Base-by-base conservation (phyloP, 2,888 invertebrate species). In the Netelia melanura region DNA sequence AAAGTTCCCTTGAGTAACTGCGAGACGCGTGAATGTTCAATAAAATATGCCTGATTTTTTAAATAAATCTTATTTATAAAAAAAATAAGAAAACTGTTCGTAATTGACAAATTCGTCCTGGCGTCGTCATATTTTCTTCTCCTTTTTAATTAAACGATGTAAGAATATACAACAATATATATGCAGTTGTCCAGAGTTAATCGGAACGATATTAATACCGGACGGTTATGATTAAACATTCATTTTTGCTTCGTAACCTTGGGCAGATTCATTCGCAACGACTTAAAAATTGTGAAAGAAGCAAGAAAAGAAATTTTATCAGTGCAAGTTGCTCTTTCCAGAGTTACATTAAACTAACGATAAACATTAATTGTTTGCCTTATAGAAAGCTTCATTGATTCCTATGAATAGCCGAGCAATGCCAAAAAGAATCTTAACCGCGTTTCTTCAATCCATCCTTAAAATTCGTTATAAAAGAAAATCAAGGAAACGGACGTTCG, bases 21-120 rank as follows among this genome's bases (percentile, higher is more conserved):
- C 88, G 90, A 89, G 87, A 89, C 87, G 91, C 81, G 88, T 88
- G 90, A 91, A 82, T 92, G 92, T 91, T 91, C 85, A 58, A 87
- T 89, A 81, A 70, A 88, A 86, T 87, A 90, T 81, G 89, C 87
- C 85, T 89, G 90, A 88, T 92, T 85, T 85, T 83, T 77, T 43
- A 70, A 93, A 92, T 92, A 90, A 91, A 92, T 82, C 87, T 90
- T 92, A 92, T 92, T 91, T 93, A 91, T 93, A 89, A 90, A 86
- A 68, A 64, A 75, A 78, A 52, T 25, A 80, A 71, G 21, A 9
- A 6, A 52, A 10, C 8, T 44, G n/a, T 23, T 84, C 67, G 44
- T 71, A 44, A 54, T 44, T 62, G 21, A 44, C 17, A 38, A 54
- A 67, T 74, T 48, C 21, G 30, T 17, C 30, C 21, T 21, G 17